Evolutionary conservation across 30 jellyfish, hydroid and myxozoan genomes (phyloP).

Genomic region (Haliclystus octoradiatus): DNA sequence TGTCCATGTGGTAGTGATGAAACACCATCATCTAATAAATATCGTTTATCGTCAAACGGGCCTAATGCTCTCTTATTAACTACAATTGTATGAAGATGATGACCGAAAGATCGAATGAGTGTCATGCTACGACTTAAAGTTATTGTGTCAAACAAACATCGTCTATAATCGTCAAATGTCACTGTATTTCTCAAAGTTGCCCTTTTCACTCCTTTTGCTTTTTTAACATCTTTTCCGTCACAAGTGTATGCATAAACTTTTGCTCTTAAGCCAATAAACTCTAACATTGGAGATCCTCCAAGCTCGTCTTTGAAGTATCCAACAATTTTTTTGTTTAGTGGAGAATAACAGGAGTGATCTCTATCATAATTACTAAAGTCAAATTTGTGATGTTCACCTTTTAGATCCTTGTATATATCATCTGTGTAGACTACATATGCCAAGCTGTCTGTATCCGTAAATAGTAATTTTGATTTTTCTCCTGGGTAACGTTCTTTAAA

Average conservation of each 20-base stretch:
- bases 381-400: constrained; percentile 7
- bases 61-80: too few species aligned
- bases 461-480: constrained; percentile 14
- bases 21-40: too few species aligned
- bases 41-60: too few species aligned
- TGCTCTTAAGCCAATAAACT: constrained; percentile 29
- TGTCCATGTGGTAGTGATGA: too few species aligned
- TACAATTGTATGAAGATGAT: too few species aligned
- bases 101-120: too few species aligned
- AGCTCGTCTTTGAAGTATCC: constrained; percentile 51
- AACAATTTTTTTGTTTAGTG: constrained; percentile 9
- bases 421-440: constrained; percentile 56
- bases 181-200: too few species aligned
- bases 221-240: too few species aligned
- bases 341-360: too few species aligned
- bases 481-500: constrained; percentile 23
- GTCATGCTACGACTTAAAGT: too few species aligned
- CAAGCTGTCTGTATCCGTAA: constrained; percentile 57
- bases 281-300: constrained; percentile 23
- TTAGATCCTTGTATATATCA: constrained; percentile 34
- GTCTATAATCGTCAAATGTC: too few species aligned
- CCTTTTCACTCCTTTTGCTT: constrained; percentile 26
- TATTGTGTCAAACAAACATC: too few species aligned
- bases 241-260: constrained; percentile 38
- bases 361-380: constrained; percentile 28